phyloP scores from a whole-genome alignment of 2,888 invertebrate species.

The Caenorhabditis sp. region DNA sequence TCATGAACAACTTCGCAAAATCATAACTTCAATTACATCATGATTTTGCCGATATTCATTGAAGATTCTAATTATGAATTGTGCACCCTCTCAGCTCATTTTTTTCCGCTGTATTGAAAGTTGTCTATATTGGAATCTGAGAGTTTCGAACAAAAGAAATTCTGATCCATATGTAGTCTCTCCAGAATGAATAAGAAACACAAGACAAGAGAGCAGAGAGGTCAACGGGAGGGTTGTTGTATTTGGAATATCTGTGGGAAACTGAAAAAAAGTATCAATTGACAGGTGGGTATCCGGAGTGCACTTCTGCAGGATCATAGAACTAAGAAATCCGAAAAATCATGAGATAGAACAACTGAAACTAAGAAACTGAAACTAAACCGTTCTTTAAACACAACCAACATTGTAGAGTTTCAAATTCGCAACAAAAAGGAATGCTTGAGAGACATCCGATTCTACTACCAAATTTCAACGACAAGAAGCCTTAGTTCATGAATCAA shows the following conservation, averaged over 20 bases:
- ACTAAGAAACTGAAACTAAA: too few species aligned
- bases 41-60: too few species aligned
- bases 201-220: conserved; percentile 12
- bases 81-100: not conserved
- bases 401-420: too few species aligned
- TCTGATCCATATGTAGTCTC: not conserved
- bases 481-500: conserved; percentile 29
- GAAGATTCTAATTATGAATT: too few species aligned
- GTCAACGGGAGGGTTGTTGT: conserved; percentile 18
- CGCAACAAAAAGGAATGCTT: not conserved
- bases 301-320: conserved; percentile 7
- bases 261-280: conserved; percentile 57
- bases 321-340: conserved; percentile 37
- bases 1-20: too few species aligned
- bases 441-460: conserved; percentile 16
- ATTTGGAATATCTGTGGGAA: conserved; percentile 61
- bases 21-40: too few species aligned
- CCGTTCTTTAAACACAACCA: not conserved
- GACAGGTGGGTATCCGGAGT: conserved; percentile 44
- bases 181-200: not conserved
- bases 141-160: not conserved
- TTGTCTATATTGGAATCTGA: not conserved
- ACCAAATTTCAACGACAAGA: conserved; percentile 22
- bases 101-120: not conserved
- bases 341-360: not conserved